Evolutionary conservation across 2,797 vertebrate genomes (phyloP).

Genomic region (Manis pentadactyla): DNA sequence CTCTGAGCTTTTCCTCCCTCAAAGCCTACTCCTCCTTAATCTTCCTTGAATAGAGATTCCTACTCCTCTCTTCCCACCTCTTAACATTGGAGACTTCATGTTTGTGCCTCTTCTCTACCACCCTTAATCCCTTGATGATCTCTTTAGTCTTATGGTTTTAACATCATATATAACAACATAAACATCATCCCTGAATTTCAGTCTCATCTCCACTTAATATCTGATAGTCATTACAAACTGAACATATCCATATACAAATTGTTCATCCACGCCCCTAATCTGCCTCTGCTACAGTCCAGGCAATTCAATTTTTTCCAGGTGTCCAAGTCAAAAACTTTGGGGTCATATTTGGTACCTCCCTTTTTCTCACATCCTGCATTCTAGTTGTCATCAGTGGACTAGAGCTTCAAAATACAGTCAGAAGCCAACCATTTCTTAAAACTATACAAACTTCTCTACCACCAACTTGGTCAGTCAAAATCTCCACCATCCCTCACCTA

Average conservation of each 20-base stretch:
- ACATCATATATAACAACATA: not conserved
- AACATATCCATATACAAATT: not conserved
- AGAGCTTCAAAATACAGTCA: not conserved
- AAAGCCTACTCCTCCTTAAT: not conserved
- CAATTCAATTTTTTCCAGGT: not conserved
- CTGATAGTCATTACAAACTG: not conserved
- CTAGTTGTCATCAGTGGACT: not conserved
- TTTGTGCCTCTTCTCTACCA: not conserved
- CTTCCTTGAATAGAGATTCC: not conserved
- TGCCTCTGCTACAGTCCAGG: not conserved
- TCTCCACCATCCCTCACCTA: not conserved
- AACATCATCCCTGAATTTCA: not conserved
- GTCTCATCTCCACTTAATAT: not conserved
- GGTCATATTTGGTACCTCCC: not conserved
- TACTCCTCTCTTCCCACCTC: not conserved
- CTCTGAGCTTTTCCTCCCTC: not conserved
- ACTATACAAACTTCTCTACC: not conserved
- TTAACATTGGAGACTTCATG: not conserved
- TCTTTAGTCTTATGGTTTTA: not conserved
- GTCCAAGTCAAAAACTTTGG: not conserved
- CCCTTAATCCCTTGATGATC: not conserved
- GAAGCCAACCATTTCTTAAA: conserved; percentile 14
- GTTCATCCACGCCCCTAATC: not conserved
- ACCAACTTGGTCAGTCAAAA: not conserved
- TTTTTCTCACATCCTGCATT: conserved; percentile 20